Conservation (phyloP, 1,140 invertebrate species). For the Micrasema minimum region DNA sequence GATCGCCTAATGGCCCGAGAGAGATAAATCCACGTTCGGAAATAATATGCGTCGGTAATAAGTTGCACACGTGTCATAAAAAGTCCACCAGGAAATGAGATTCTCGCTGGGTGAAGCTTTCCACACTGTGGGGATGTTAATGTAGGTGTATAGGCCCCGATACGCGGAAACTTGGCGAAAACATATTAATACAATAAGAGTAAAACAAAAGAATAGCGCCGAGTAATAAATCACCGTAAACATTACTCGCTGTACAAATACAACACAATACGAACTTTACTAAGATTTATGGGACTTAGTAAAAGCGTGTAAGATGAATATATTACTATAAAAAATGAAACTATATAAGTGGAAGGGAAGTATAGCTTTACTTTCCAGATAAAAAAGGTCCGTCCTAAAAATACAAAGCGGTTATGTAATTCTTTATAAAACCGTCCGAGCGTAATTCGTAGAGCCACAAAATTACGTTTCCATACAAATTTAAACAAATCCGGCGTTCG, state of each 20-base stretch:
- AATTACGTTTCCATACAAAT: slow-evolving; percentile 26
- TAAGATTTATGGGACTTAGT: too few species aligned
- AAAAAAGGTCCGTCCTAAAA: slow-evolving; percentile 6
- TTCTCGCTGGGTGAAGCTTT: background rate
- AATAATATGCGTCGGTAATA: slow-evolving; percentile 38
- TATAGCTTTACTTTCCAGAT: background rate
- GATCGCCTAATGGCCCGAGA: slow-evolving; percentile 34
- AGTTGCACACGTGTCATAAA: slow-evolving; percentile 29
- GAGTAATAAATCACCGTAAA: too few species aligned
- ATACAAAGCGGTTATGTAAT: slow-evolving; percentile 3
- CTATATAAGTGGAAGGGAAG: too few species aligned
- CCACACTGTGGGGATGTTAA: too few species aligned
- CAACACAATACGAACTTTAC: too few species aligned
- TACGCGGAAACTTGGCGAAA: too few species aligned
- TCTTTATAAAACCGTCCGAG: slow-evolving; percentile 9
- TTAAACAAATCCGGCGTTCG: slow-evolving; percentile 30
- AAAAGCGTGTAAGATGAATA: too few species aligned
- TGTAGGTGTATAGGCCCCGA: too few species aligned
- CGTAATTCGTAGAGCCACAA: slow-evolving; percentile 26
- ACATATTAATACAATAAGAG: too few species aligned
- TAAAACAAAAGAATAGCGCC: too few species aligned
- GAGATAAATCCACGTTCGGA: slow-evolving; percentile 34
- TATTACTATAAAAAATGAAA: too few species aligned
- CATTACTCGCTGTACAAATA: too few species aligned
- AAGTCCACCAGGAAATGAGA: slow-evolving; percentile 12